phyloP scores from a whole-genome alignment of 2,888 invertebrate species.

The Morpho achilles region DNA sequence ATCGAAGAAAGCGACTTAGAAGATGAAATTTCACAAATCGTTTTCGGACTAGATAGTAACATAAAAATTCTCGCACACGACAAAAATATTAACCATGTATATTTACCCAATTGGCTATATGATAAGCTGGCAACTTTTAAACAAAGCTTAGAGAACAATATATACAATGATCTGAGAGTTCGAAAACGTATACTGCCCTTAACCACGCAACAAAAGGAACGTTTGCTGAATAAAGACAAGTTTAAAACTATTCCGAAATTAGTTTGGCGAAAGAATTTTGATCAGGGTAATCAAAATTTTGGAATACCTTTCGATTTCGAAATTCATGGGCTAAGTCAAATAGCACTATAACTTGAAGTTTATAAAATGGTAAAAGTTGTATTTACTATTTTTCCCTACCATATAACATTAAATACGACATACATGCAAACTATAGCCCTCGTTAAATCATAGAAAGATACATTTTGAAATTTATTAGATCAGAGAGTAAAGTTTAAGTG shows the following conservation, averaged over 20 bases:
- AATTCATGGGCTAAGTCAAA: slow-evolving; percentile 50
- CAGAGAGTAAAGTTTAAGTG: no score
- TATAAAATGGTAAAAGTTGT: no score
- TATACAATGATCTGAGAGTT: slow-evolving; percentile 9
- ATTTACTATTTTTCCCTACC: no score
- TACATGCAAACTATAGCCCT: no score
- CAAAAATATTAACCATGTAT: slow-evolving; percentile 34
- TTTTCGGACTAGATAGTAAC: slow-evolving; percentile 19
- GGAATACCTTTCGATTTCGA: slow-evolving; percentile 54
- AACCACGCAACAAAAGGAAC: slow-evolving; percentile 34
- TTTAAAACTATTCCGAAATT: slow-evolving; percentile 15
- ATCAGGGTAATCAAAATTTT: slow-evolving; percentile 27
- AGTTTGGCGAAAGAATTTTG: slow-evolving; percentile 34
- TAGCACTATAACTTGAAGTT: slow-evolving; percentile 26
- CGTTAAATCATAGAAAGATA: no score
- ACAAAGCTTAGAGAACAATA: neutral
- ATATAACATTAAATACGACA: no score
- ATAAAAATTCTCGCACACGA: slow-evolving; percentile 32
- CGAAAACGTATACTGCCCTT: slow-evolving; percentile 34
- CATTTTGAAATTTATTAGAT: no score
- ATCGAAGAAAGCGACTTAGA: slow-evolving; percentile 18
- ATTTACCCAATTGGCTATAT: slow-evolving; percentile 37
- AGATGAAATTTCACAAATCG: slow-evolving; percentile 22
- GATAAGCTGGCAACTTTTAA: slow-evolving; percentile 19
- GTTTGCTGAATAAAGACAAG: slow-evolving; percentile 22